Base-by-base conservation (phyloP, 2,113 vertebrate species). In the Gopherus evgoodei region DNA sequence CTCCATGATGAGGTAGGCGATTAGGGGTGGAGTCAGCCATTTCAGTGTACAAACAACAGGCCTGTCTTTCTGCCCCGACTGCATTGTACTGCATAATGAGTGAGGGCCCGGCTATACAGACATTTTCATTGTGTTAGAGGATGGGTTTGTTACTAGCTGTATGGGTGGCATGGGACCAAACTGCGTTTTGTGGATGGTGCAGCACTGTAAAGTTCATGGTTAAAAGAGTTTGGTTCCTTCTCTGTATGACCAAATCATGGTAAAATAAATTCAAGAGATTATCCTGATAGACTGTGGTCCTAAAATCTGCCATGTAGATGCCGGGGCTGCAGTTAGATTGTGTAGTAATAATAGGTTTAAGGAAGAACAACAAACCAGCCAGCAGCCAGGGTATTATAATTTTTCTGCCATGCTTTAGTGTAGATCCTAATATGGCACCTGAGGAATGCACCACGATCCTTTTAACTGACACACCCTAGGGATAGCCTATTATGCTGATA, bases 21-120 rank as follows among this genome's bases (percentile, higher is more conserved):
- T 22, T 50, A 75, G 44, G 38, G 93, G 50, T 89, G 78, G 53
- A 49, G 78, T 31, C 42, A 59, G 47, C 27, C 78, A 44, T 42
- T 17, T 1, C 81, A 13, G 6, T 0, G 16, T 47, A 25, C 84
- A 27, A 0, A 0, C 3, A 3, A 50, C 38, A 35, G 50, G 50
- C 4, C 80, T n/a, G 3, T 31, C 84, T 0, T 0, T 0, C 44
- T 16, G 75, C 62, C 76, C 91, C 1, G 22, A 78, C 53, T 6
- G 2, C 14, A 22, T 44, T 1, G 6, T 29, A 54, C 27, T 69
- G 59, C 16, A 84, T 0, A 0, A 62, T 59, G n/a, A 91, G 3
- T 31, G 56, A 81, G 21, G 88, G 31, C 35, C 83, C 52, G 12
- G 0, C 1, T 1, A 29, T 3, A 14, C 56, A 44, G 81, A 42